phyloP scores from a whole-genome alignment of 1,140 invertebrate species.

The Microplitis demolitor region DNA sequence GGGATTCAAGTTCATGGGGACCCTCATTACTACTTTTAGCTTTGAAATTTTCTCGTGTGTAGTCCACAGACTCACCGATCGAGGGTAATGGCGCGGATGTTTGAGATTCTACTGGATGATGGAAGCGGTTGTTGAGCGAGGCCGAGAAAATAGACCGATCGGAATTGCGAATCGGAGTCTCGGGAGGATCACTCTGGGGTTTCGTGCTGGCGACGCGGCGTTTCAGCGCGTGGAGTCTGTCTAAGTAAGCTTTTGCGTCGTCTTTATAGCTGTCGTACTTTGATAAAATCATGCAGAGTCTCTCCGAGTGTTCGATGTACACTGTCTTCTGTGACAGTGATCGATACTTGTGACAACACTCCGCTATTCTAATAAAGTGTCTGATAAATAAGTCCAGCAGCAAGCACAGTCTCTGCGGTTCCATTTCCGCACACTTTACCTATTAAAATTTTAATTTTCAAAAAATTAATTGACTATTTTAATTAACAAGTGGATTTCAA shows the following conservation, averaged over 20 bases:
- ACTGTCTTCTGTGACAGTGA: conserved; percentile 65
- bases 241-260: conserved; percentile 59
- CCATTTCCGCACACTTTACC: conserved; percentile 47
- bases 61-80: too few species aligned
- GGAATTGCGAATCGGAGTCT: conserved; percentile 44
- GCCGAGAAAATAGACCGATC: conserved; percentile 39
- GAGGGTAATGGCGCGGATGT: not conserved
- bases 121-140: conserved; percentile 39
- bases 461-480: too few species aligned
- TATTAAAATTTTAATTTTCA: conserved; percentile 22
- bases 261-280: conserved; percentile 62
- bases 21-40: not conserved
- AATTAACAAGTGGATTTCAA: not conserved
- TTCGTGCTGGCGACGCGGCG: conserved; percentile 42
- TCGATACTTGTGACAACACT: conserved; percentile 65
- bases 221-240: conserved; percentile 51
- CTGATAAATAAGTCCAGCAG: conserved; percentile 72
- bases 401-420: conserved; percentile 55
- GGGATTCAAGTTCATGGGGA: not conserved
- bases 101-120: conserved; percentile 2
- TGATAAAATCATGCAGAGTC: conserved; percentile 68
- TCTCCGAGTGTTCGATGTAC: conserved; percentile 72
- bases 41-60: not conserved
- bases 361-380: conserved; percentile 72
- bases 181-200: conserved; percentile 29